These are phyloP conservation scores for Phrixothrix hirtus DNA, from an alignment of 2,888 invertebrate genomes.

Conservation along the genomic window DNA sequence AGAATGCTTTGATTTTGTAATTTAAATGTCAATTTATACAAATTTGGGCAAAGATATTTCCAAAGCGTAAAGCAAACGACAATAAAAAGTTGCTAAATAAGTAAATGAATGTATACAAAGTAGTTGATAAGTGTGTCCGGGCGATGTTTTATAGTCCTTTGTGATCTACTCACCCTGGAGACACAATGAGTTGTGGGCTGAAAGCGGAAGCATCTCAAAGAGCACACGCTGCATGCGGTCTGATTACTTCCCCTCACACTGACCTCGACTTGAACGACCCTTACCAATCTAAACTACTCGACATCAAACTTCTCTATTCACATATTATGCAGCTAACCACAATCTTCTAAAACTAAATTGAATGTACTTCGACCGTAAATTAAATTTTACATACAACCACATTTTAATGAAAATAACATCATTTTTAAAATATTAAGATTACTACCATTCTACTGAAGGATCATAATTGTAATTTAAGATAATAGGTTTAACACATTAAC, in stretches of 20 bases:
- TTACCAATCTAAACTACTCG: no score
- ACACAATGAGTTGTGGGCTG: slow-evolving; percentile 38
- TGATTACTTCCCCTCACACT: slow-evolving; percentile 45
- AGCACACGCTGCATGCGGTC: slow-evolving; percentile 43
- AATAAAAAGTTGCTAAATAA: slow-evolving; percentile 28
- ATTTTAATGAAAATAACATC: no score
- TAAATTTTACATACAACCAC: no score
- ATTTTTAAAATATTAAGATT: no score
- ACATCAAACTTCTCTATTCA: no score
- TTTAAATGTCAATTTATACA: slow-evolving; percentile 17
- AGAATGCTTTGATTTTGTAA: slow-evolving; percentile 17
- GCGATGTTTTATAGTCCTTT: slow-evolving; percentile 43
- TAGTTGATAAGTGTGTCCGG: slow-evolving; percentile 42
- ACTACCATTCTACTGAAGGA: no score
- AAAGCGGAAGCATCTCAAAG: slow-evolving; percentile 44
- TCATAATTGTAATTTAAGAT: no score
- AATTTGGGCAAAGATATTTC: slow-evolving; percentile 8
- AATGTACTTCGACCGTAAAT: no score
- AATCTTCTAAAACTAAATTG: no score
- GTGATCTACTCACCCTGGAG: slow-evolving; percentile 36
- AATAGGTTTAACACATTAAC: no score
- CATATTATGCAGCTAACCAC: no score
- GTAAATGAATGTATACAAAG: slow-evolving; percentile 32
- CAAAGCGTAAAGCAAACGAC: slow-evolving; percentile 27
- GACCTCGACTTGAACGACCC: slow-evolving; percentile 29